Conservation (phyloP, 2,797 vertebrate genomes). For the Pseudocheirus occidentalis region DNA sequence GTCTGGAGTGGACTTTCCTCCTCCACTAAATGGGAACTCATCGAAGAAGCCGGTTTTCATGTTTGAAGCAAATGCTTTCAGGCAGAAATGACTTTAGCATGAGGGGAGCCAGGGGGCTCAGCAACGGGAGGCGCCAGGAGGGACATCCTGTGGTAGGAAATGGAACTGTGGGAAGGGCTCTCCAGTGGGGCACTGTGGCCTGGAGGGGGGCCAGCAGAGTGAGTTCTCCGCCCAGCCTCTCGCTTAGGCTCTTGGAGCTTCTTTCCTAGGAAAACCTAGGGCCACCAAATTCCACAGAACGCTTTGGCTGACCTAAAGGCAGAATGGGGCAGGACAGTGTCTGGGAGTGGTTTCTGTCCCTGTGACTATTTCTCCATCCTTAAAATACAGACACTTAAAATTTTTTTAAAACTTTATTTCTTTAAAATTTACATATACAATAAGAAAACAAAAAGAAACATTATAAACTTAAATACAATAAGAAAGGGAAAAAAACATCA, state of each 20-base stretch:
- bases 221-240: background rate
- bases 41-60: background rate
- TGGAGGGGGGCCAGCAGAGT: background rate
- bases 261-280: background rate
- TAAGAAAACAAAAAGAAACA: no score
- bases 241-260: background rate
- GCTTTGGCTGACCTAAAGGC: background rate
- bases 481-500: no score
- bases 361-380: background rate
- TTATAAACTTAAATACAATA: no score
- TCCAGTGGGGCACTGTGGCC: background rate
- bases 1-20: background rate
- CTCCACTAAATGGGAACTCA: background rate
- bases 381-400: background rate
- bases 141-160: slow-evolving; percentile 17
- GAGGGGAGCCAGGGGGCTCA: background rate
- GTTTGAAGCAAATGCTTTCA: background rate
- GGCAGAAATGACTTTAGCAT: background rate
- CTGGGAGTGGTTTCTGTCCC: background rate
- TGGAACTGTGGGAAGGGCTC: background rate
- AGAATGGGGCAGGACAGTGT: background rate
- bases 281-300: background rate
- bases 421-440: no score
- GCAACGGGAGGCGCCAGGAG: background rate
- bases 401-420: no score